phyloP scores from a whole-genome alignment of 2,113 vertebrate species.

The Camelus bactrianus region DNA sequence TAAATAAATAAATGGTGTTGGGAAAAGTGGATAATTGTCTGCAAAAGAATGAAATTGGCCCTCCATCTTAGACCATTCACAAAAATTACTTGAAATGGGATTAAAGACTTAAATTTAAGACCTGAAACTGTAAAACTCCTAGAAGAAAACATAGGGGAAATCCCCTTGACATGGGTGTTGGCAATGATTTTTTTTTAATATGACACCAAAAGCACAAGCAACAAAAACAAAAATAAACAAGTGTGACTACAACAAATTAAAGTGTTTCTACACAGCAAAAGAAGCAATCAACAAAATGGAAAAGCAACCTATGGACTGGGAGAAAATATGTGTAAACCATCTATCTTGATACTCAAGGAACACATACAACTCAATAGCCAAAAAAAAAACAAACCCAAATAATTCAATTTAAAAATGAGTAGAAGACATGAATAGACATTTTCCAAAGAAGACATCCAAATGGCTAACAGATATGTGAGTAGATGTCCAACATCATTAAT shows the following conservation, averaged over 20 bases:
- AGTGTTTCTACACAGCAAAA: background rate
- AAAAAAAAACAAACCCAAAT: background rate
- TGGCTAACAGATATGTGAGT: background rate
- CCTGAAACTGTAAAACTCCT: background rate
- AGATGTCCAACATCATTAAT: background rate
- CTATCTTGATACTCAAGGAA: background rate
- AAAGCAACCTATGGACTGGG: background rate
- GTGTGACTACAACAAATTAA: background rate
- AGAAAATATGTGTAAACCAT: background rate
- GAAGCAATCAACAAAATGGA: background rate
- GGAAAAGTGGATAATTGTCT: background rate
- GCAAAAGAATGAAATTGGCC: background rate
- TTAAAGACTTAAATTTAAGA: background rate
- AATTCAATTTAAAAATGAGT: background rate
- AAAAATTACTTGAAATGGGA: background rate
- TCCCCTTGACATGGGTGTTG: background rate
- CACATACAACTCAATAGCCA: background rate
- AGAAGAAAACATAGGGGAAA: background rate
- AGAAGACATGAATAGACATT: background rate
- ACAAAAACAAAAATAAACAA: background rate
- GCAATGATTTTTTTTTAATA: background rate
- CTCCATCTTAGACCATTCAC: background rate
- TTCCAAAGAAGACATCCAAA: background rate
- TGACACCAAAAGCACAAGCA: background rate
- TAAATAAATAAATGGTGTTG: background rate